phyloP scores from a whole-genome alignment of 2,113 vertebrate genomes.

The Propithecus coquereli region DNA sequence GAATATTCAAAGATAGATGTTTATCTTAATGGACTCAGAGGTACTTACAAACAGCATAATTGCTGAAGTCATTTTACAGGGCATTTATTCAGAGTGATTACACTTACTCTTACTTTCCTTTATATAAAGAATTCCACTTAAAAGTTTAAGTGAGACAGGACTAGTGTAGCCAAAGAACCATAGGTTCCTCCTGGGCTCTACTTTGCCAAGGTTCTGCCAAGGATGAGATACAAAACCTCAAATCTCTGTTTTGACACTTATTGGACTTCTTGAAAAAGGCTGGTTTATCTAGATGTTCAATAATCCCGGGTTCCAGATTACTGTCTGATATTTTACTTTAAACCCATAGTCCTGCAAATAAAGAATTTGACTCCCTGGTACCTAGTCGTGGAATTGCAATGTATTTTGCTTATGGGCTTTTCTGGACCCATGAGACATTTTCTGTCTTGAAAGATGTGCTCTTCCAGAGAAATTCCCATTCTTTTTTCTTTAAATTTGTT shows the following conservation, averaged over 20 bases:
- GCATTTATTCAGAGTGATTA: conserved; percentile 78
- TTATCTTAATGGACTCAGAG: conserved; percentile 80
- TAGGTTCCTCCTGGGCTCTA: neutral
- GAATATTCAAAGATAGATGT: conserved; percentile 79
- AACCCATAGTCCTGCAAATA: neutral
- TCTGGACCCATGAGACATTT: neutral
- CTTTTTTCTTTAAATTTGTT: neutral
- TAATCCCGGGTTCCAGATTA: neutral
- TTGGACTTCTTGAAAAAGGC: neutral
- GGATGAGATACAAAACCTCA: neutral
- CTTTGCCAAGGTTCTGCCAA: neutral
- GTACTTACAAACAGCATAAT: conserved; percentile 78
- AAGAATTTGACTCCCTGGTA: neutral
- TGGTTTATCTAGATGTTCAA: neutral
- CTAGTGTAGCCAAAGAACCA: neutral
- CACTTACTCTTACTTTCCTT: conserved; percentile 71
- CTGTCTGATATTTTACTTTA: neutral
- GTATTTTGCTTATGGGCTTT: neutral
- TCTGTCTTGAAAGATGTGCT: neutral
- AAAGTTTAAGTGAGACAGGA: conserved; percentile 61
- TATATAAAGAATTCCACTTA: conserved; percentile 57
- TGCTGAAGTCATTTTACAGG: conserved; percentile 77
- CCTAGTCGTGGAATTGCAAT: neutral
- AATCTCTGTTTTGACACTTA: neutral
- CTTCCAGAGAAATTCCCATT: neutral